A percentile compares a stretch with the other conserved stretches of the same genome.
phyloP scores from a whole-genome alignment of 2,113 vertebrate genomes.

The Microtus richardsoni region DNA sequence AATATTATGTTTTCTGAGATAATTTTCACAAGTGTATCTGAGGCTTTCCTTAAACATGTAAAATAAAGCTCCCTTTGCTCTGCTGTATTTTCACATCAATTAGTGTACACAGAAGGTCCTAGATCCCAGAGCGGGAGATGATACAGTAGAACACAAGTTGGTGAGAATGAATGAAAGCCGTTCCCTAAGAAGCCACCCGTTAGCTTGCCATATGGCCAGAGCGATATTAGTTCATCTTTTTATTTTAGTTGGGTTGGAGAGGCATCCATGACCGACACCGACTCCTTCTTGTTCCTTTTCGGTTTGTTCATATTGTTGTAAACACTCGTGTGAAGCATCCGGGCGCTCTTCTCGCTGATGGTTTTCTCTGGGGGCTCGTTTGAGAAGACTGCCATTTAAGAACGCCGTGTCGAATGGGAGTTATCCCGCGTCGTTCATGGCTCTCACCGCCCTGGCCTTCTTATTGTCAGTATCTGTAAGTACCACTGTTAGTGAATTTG shows the following conservation, averaged over 20 bases:
- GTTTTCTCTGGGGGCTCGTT: background rate
- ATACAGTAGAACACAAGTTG: background rate
- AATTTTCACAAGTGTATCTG: background rate
- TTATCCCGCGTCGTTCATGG: background rate
- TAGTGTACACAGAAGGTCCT: background rate
- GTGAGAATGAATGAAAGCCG: background rate
- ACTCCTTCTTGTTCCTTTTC: background rate
- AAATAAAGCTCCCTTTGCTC: background rate
- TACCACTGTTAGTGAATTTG: slow-evolving; percentile 53
- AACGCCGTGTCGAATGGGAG: background rate
- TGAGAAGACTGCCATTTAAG: slow-evolving; percentile 29
- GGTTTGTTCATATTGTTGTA: slow-evolving; percentile 25
- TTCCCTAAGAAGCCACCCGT: slow-evolving; percentile 31
- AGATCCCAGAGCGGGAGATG: background rate
- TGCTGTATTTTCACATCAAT: slow-evolving; percentile 22
- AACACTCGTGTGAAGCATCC: background rate
- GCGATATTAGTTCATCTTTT: slow-evolving; percentile 38
- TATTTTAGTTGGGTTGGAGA: slow-evolving; percentile 32
- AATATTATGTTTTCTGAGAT: background rate
- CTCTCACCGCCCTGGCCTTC: slow-evolving; percentile 10
- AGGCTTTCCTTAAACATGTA: slow-evolving; percentile 19
- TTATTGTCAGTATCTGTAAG: background rate
- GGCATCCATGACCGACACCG: background rate
- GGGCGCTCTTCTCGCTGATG: slow-evolving; percentile 3
- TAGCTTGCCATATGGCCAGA: slow-evolving; percentile 43